phyloP scores from a whole-genome alignment of 2,113 vertebrate species.

The Albula glossodonta region DNA sequence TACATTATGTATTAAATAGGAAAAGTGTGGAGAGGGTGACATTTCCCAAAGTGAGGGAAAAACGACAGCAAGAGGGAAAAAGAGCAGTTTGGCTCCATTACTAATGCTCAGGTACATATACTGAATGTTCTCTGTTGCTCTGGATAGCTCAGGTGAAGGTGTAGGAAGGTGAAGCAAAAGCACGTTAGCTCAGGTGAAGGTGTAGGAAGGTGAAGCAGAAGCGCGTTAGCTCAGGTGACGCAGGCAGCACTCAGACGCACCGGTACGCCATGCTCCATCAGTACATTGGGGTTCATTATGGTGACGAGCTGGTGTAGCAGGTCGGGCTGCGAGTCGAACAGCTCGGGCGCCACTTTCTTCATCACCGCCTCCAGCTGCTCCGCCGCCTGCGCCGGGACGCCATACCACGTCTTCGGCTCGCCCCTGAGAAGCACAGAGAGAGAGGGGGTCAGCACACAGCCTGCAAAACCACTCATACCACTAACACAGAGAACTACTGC shows the following conservation, averaged over 20 bases:
- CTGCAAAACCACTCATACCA: no score
- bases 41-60: no score
- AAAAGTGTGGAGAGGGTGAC: no score
- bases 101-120: no score
- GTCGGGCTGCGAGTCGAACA: slow-evolving; percentile 96
- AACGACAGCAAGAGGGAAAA: no score
- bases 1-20: no score
- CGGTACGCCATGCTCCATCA: slow-evolving; percentile 97
- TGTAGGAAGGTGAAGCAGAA: neutral
- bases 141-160: no score
- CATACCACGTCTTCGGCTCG: slow-evolving; percentile 97
- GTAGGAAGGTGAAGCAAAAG: neutral
- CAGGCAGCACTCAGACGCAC: slow-evolving; percentile 66
- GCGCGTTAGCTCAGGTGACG: no score
- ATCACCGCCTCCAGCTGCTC: slow-evolving; percentile 95
- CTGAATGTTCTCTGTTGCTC: no score
- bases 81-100: no score
- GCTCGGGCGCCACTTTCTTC: slow-evolving; percentile 92
- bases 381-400: slow-evolving; percentile 91
- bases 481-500: no score
- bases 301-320: slow-evolving; percentile 96
- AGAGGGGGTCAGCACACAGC: no score
- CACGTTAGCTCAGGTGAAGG: neutral
- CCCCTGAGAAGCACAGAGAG: slow-evolving; percentile 73
- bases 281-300: slow-evolving; percentile 97